A percentile compares a stretch with the other conserved stretches of the same genome.
These are phyloP conservation scores for Yponomeuta sedellus DNA, from an alignment of 2,888 invertebrate species.

Conservation along the genomic window DNA sequence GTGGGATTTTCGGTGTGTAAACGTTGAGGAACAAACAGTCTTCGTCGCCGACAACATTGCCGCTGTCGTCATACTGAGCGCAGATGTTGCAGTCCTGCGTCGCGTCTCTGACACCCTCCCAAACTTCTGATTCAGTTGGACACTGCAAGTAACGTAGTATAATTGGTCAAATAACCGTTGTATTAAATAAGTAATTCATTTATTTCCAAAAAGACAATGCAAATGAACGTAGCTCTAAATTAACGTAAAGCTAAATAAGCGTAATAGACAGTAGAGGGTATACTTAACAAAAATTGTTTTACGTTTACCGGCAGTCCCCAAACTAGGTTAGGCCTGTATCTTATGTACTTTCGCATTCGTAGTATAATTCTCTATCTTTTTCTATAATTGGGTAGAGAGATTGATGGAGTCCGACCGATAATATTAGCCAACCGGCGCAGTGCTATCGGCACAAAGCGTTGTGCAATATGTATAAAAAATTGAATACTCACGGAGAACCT, in stretches of 20 bases:
- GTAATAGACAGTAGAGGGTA: too few relatives aligned
- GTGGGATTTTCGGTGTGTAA: slow-evolving; percentile 73
- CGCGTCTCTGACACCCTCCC: slow-evolving; percentile 80
- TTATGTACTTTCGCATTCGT: too few relatives aligned
- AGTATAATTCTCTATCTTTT: too few relatives aligned
- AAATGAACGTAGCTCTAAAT: too few relatives aligned
- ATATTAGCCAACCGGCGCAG: not conserved
- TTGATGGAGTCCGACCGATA: not conserved
- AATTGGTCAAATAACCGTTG: too few relatives aligned
- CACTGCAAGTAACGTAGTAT: slow-evolving; percentile 36
- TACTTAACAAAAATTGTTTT: too few relatives aligned
- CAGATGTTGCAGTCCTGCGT: slow-evolving; percentile 78
- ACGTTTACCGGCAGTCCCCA: too few relatives aligned
- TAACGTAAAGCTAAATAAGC: too few relatives aligned
- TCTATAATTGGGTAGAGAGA: slow-evolving; percentile 10
- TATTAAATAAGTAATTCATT: too few relatives aligned
- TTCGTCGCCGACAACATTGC: slow-evolving; percentile 71
- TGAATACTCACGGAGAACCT: slow-evolving; percentile 49
- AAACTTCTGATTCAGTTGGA: slow-evolving; percentile 56
- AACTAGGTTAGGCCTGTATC: too few relatives aligned
- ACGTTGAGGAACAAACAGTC: slow-evolving; percentile 83
- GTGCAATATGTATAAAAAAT: not conserved
- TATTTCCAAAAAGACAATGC: too few relatives aligned
- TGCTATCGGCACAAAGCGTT: not conserved
- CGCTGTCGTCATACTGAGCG: slow-evolving; percentile 77